phyloP scores from a whole-genome alignment of 92 coral and sea anemone genomes.

The Isaurus tuberculatus region DNA sequence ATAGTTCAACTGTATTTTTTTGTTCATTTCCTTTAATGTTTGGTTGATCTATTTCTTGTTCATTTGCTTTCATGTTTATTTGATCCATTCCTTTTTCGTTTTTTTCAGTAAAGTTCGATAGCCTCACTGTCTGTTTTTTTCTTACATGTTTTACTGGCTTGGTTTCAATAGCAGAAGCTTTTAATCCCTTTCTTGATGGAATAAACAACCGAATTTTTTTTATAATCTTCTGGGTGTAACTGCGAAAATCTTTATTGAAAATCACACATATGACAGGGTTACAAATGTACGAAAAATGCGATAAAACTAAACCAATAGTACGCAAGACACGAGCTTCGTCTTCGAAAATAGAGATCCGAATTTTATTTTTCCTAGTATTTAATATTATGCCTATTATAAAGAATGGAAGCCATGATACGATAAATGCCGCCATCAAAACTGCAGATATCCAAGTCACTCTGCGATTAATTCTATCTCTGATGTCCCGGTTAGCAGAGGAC shows the following conservation, averaged over 20 bases:
- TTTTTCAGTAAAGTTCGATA: neutral
- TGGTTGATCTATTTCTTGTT: too few species aligned
- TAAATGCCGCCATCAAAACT: neutral
- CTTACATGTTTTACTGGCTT: neutral
- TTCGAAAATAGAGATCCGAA: neutral
- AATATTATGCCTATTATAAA: neutral
- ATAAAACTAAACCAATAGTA: neutral
- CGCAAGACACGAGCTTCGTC: neutral
- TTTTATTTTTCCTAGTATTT: neutral
- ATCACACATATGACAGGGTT: neutral
- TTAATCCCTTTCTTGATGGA: neutral
- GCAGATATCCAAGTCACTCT: neutral
- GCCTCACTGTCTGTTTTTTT: too few species aligned
- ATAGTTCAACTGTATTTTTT: too few species aligned
- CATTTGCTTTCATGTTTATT: neutral
- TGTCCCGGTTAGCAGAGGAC: neutral
- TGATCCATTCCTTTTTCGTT: neutral
- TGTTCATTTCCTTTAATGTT: too few species aligned
- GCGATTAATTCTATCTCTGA: conserved; percentile 10
- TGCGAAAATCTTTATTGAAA: neutral
- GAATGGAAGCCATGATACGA: neutral
- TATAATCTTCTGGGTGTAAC: too few species aligned
- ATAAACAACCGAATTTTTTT: neutral
- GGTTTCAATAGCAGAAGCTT: neutral
- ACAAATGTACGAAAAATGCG: neutral